Base-by-base conservation (phyloP, 2,888 invertebrate species). In the Athrips mouffetella region DNA sequence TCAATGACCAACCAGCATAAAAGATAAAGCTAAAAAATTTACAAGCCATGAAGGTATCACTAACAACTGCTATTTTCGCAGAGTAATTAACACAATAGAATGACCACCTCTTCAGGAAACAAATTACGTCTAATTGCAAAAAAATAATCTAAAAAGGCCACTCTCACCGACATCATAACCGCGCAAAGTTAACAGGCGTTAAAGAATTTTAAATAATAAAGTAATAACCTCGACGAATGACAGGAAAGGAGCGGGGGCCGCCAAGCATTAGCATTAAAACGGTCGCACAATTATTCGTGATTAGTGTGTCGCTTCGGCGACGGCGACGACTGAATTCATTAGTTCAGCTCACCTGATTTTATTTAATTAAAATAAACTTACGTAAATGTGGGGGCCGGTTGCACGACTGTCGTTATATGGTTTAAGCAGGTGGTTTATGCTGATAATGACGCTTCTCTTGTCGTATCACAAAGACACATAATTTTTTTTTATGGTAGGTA, bases 321-420 rank as follows among this genome's bases (percentile, higher is more conserved):
- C 15, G 39, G 50, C 74, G 76, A 69, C 76, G 72, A 71, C 73
- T 82, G 88, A 83, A 88, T 88, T 84, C 80, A 88, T 88, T 87
- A 88, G 87, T 88, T 88, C 87, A 79, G 87, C 86, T 85, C 78
- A 83, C 87, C 80, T 87, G 87, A 87, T 86, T 88, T 86, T 80
- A 80, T 85, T 86, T 86, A 86, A 88, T 88, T 87, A 87, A 78
- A 73, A 70, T 57, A 55, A 61, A 58, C 45, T 53, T 50, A 52
- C 27, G 33, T 42, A 40, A 11, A 33, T 23, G 47, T 16, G 29
- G 50, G 18, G 58, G 47, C 30, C 31, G 45, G 50, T 54, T 48
- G 21, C 37, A 11, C 18, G n/a, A 2, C n/a, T 2, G n/a, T 37
- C 2, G 18, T 20, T 8, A n/a, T 21, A 21, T 3, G 2, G 37